Base-by-base conservation (phyloP, 1,140 invertebrate species). In the Conopomorpha cramerella region DNA sequence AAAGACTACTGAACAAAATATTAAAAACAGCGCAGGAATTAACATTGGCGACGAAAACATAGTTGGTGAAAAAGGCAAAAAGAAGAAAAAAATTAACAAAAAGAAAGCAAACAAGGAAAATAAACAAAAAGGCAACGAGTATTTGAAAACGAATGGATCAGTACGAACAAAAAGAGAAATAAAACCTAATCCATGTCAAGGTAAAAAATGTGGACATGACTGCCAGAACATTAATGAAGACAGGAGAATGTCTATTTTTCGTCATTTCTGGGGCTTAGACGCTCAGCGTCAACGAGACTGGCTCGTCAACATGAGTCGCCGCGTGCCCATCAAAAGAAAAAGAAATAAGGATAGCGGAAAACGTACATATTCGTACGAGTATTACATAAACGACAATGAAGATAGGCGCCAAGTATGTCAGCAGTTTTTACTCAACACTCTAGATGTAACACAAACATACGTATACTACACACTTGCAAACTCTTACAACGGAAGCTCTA, bases 361-460 rank as follows among this genome's bases (percentile, higher is more conserved):
- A n/a, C n/a, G n/a, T n/a, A n/a, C n/a, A n/a, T n/a, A n/a, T n/a
- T n/a, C 42, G 3, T 39, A 39, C 17, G 37, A 44, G 4, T 44
- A 44, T 25, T 39, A 27, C 34, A 39, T 39, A n/a, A 44, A 44
- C 26, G 10, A 34, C 1, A 18, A 18, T 1, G 17, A 34, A 2
- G 32, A 23, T 18, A 2, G 8, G 1, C 18, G 16, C 2, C 8
- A 34, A 34, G 17, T 34, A 16, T 34, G 32, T 8, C 32, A 34
- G 39, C 14, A 39, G 19, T 39, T 44, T 39, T 27, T 44, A 12
- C n/a, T 44, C 3, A 26, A 41, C 8, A 38, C 35, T 27, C 16
- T 40, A 8, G 34, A 45, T 35, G 31, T 45, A 26, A 45, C 30
- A 3, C 32, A 46, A 30, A 38, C 4, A 32, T 36, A 30, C 16